Evolutionary conservation across 1,140 invertebrate species (phyloP), one percentile per base, ranked within the genome.

Genomic region (Macrobrachium rosenbergii): DNA sequence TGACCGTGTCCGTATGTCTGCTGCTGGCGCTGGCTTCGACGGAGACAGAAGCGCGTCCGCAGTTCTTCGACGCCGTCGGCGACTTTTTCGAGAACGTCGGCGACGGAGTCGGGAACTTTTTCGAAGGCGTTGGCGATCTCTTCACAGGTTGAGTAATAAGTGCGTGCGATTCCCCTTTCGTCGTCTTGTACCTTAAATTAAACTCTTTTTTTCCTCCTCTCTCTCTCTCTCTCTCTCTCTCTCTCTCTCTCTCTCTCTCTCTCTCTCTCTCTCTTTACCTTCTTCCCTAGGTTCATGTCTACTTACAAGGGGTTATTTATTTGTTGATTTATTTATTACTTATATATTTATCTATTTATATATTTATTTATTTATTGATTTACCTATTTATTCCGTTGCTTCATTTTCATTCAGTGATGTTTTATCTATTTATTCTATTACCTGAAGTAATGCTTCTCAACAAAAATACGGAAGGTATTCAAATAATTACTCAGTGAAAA

Each of bases 41-140:
- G 14, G 23, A 8, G 19, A 45, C 79, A 43, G 79, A 81, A 63
- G 79, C 79, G 59, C 63, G 37, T 8, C 79, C 79, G 23, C 62
- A 67, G 63, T 67, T 67, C 63, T n/a, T 81, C 63, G 79, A 81
- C 23, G 60, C 63, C 28, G 79, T 81, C 28, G 79, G 63, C n/a
- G 79, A 81, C 62, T 81, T 81, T 28, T 59, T 81, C 45, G 79
- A 81, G 17, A 21, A 81, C 43, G 79, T 81, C 79, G 79, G 79
- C 21, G 79, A 81, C 23, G 79, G 79, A 59, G 43, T 81, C 5
- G 79, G 79, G 3, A n/a, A 81, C 37, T 81, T 81, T 28, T 81
- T 81, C 37, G 79, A 81, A 21, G 79, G 79, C 12, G 62, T 81
- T 23, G 78, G 78, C 0, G 62, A 67, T 37, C 64, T 81, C 62